Conservation (phyloP, 2,888 invertebrate species). For the Azorinus chamasolen region DNA sequence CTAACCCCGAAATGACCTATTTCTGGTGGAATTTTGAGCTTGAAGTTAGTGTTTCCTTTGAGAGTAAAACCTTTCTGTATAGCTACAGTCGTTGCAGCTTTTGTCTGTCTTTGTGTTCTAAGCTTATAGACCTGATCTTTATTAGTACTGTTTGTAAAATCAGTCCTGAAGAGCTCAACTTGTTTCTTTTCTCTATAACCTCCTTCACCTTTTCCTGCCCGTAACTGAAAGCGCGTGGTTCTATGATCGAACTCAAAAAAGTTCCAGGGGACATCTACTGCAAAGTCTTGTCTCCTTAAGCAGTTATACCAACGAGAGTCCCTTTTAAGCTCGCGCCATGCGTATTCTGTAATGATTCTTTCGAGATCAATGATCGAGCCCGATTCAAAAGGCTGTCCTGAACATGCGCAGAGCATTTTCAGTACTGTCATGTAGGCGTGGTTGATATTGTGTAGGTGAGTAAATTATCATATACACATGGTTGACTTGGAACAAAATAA, state of each 20-base stretch:
- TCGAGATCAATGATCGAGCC: conserved; percentile 74
- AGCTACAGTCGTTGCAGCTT: conserved; percentile 71
- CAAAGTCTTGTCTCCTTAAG: conserved; percentile 66
- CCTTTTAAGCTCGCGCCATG: conserved; percentile 75
- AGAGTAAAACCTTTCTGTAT: conserved; percentile 73
- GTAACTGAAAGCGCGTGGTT: conserved; percentile 67
- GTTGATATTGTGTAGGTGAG: neutral
- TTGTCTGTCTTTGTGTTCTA: conserved; percentile 74
- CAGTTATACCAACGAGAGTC: conserved; percentile 73
- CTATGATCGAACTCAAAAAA: conserved; percentile 76
- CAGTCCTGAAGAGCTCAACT: conserved; percentile 74
- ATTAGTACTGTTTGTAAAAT: conserved; percentile 74
- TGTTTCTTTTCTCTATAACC: conserved; percentile 70
- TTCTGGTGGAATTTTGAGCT: conserved; percentile 70
- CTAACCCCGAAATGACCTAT: conserved; percentile 76
- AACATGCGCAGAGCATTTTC: conserved; percentile 70
- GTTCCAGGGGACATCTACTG: conserved; percentile 76
- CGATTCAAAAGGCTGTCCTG: conserved; percentile 63
- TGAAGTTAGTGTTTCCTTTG: conserved; percentile 72
- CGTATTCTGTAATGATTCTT: conserved; percentile 72
- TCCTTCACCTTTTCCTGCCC: conserved; percentile 61
- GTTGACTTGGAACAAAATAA: no score
- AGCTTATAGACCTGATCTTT: conserved; percentile 77
- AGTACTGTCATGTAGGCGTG: conserved; percentile 49
- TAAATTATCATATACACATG: no score